phyloP scores from a whole-genome alignment of 1,140 invertebrate species.

The Metopolophium dirhodum region DNA sequence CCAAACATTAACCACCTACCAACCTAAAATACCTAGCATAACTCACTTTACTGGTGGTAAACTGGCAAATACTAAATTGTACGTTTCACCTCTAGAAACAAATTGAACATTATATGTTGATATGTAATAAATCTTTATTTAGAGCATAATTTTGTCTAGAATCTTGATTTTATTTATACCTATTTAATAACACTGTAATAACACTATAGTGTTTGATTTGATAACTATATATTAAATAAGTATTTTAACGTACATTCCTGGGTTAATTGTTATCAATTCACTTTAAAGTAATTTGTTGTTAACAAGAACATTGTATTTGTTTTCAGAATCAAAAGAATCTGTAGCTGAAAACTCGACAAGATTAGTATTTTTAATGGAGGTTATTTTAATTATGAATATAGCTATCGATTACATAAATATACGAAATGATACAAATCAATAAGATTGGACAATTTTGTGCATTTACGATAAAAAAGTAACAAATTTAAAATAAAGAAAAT shows the following conservation, averaged over 20 bases:
- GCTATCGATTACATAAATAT: not conserved
- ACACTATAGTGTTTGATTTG: not conserved
- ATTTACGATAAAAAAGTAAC: conserved; percentile 5
- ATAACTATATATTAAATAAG: not conserved
- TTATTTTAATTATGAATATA: not conserved
- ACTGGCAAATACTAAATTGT: no score
- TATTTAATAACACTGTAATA: not conserved
- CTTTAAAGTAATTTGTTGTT: not conserved
- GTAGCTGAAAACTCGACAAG: no score
- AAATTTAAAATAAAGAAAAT: not conserved
- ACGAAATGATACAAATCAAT: not conserved
- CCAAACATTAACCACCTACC: no score
- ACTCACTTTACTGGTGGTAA: no score
- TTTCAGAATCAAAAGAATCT: not conserved
- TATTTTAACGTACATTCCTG: not conserved
- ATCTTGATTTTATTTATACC: no score
- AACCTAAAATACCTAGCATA: no score
- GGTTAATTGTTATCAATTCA: not conserved
- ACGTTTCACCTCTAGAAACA: no score
- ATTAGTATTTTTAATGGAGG: not conserved
- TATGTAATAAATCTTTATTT: no score
- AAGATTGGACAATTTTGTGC: conserved; percentile 27
- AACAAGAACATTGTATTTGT: not conserved
- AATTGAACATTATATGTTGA: no score
- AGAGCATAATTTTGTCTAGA: no score